These are phyloP conservation scores for Muscicapa adusta DNA, from an alignment of 2,113 vertebrate genomes.

Conservation along the genomic window DNA sequence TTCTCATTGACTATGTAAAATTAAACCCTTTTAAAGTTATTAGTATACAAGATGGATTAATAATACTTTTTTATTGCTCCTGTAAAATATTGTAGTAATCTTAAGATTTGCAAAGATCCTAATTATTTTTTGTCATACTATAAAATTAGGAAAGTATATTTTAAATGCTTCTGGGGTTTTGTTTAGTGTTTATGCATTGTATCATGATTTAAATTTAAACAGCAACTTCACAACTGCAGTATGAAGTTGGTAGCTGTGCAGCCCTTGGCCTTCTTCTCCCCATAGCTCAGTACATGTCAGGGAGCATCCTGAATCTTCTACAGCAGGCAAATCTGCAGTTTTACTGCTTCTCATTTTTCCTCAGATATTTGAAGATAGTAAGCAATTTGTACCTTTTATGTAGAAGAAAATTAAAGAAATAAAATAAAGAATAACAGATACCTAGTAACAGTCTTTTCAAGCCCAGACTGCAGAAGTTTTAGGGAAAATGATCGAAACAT, in stretches of 20 bases:
- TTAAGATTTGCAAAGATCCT: not conserved
- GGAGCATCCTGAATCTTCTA: not conserved
- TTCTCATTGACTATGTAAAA: not conserved
- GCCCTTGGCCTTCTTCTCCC: not conserved
- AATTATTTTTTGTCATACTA: not conserved
- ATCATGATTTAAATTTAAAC: not conserved
- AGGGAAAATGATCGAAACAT: not conserved
- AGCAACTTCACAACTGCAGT: not conserved
- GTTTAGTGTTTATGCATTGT: not conserved
- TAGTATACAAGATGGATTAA: not conserved
- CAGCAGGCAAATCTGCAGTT: not conserved
- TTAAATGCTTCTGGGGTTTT: not conserved
- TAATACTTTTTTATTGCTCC: not conserved
- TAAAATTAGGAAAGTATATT: not conserved
- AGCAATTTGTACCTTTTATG: not conserved
- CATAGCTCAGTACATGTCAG: accelerated
- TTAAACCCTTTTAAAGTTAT: not conserved
- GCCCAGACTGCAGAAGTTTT: not conserved
- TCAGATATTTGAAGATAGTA: not conserved
- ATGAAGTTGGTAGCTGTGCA: not conserved
- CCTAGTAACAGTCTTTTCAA: not conserved
- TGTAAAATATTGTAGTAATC: not conserved
- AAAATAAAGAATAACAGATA: not conserved
- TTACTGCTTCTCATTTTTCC: not conserved
- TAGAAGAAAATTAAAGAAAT: not conserved